Evolutionary conservation across 1,140 invertebrate genomes (phyloP), one percentile per base, ranked within the genome.

Genomic region (Phortica variegata): DNA sequence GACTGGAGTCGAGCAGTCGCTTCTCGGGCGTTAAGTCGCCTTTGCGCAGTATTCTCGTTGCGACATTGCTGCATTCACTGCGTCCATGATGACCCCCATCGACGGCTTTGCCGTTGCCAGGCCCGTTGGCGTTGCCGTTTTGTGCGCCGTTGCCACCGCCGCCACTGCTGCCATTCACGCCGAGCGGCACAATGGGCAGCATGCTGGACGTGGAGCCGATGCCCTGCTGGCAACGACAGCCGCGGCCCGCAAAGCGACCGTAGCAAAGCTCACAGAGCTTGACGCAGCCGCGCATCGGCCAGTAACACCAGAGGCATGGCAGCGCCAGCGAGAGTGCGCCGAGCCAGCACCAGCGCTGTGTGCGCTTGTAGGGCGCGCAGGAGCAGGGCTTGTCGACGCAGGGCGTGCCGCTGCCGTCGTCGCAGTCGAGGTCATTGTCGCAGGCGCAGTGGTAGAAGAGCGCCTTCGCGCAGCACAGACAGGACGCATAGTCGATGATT

Each of bases 401-500:
- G 47, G 81, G 78, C 41, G 81, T 82, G 12, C 77, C 77, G 19
- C 78, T 83, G 36, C 81, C 81, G 47, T 87, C 86, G 49, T 87
- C 86, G 49, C 83, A 83, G 60, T 89, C 87, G 52, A 82, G 80
- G 55, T 84, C 83, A 52, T 82, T 82, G 61, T 84, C 83, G 65
- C 87, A 85, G 50, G 85, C 85, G 77, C 91, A 95, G 75, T 96
- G 93, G 78, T 96, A 97, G 77, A 95, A 93, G 21, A 93, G 73
- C 33, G 87, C 91, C 75, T 95, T 93, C 56, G 93, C 91, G 77
- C 91, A 95, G 79, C 93, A 96, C 78, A 96, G 83, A 75, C 93
- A 96, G 48, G 90, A 90, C 41, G 87, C 86, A 74, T 91, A 90
- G 78, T 95, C 91, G 51, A 96, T 84, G 55, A 86, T 82, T 47